Conservation (phyloP, 2,797 vertebrate species). For the Chaetophractus vellerosus region DNA sequence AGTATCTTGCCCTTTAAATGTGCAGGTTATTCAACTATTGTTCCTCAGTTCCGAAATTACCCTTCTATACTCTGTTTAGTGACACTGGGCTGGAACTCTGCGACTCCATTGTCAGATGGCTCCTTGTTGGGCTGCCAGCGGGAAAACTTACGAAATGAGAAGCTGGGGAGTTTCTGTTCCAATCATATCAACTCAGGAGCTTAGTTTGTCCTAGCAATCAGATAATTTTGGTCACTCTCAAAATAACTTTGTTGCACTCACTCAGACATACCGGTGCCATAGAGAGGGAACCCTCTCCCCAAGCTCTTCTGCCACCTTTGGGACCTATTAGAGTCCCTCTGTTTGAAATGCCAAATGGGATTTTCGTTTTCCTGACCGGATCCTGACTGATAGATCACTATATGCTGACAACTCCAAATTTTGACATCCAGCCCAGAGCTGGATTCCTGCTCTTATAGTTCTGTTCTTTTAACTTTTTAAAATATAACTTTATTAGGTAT, state of each 20-base stretch:
- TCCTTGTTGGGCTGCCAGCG: neutral
- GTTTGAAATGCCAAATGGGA: neutral
- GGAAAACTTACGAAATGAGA: neutral
- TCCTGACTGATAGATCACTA: neutral
- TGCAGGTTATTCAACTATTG: neutral
- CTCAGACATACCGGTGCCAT: too few species aligned
- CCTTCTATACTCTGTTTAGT: neutral
- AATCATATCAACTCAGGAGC: rapidly evolving
- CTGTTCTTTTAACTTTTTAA: neutral
- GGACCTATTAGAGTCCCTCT: neutral
- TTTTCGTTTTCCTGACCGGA: neutral
- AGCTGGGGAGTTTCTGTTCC: neutral
- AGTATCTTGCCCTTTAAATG: neutral
- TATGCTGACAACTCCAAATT: neutral
- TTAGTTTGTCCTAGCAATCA: neutral
- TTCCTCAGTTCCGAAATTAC: neutral
- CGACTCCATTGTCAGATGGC: neutral
- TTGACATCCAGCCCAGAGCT: neutral
- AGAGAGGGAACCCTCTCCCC: neutral
- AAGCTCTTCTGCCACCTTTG: neutral
- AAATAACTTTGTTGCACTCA: neutral
- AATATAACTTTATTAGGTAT: neutral
- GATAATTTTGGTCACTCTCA: neutral
- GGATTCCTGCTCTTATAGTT: neutral
- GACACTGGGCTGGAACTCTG: neutral